Percentiles rank a stretch among this genome's conserved stretches.
These are phyloP conservation scores for Hypolimnas misippus DNA, from an alignment of 2,888 invertebrate species.

Conservation along the genomic window DNA sequence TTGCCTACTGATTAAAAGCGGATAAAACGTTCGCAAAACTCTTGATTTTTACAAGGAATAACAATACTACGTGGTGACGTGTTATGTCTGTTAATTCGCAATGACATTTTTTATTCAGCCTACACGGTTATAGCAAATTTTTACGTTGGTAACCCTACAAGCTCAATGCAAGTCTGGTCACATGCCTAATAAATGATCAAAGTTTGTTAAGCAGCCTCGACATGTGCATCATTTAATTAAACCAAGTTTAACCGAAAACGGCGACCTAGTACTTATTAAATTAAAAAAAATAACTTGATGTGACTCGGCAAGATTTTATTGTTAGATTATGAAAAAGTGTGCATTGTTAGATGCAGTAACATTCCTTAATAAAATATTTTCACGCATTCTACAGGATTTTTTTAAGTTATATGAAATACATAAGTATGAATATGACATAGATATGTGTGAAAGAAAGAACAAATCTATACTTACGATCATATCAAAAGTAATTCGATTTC, in stretches of 20 bases:
- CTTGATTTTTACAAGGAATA: not conserved
- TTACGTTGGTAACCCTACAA: not conserved
- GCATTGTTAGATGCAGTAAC: no score
- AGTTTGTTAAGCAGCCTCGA: conserved; percentile 4
- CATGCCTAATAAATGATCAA: conserved; percentile 1
- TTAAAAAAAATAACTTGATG: not conserved
- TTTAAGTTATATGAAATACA: no score
- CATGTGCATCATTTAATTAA: conserved; percentile 5
- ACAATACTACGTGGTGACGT: not conserved
- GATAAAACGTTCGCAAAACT: not conserved
- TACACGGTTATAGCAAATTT: not conserved
- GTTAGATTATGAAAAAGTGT: no score
- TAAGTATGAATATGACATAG: no score
- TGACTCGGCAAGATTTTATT: no score
- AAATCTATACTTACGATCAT: no score
- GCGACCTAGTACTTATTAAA: not conserved
- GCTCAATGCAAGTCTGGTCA: not conserved
- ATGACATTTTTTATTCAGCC: not conserved
- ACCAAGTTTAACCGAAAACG: not conserved
- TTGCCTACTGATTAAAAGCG: no score
- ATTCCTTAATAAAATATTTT: no score
- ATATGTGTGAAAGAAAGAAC: no score
- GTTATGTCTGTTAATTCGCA: not conserved
- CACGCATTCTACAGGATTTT: no score
- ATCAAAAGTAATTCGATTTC: no score